Base-by-base conservation (phyloP, 2,888 invertebrate species). In the Tetrapedia diversipes region DNA sequence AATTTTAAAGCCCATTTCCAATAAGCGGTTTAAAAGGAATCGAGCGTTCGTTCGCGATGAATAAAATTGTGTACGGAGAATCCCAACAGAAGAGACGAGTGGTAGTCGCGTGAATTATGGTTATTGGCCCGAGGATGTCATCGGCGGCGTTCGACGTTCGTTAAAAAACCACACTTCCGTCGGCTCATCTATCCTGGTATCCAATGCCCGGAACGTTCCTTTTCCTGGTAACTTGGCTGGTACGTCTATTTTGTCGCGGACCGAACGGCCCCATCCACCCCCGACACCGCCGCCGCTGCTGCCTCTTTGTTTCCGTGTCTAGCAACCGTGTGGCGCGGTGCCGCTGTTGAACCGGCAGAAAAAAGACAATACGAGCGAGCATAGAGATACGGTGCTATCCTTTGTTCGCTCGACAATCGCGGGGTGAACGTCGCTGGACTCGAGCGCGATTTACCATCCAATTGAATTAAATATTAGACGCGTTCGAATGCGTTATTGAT, bases 141-240 rank as follows among this genome's bases (percentile, higher is more conserved):
- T 66, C 70, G 74, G 57, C 61, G 65, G 65, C 59, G 69, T 63
- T 75, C 65, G 61, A 54, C 29, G 66, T 72, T 74, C 71, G 67
- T 80, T 71, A 73, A 70, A 77, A 80, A 72, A 75, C 66, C 69
- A 53, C 64, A 66, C 75, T 77, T 80, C 77, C 63, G 67, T 60
- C 78, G 68, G 64, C 67, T 70, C 71, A 65, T 80, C 73, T 59
- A 78, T 79, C 77, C 77, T 77, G 69, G 63, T 73, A 75, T 76
- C 73, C 70, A 66, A 47, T 54, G 61, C 63, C 16, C n/a, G 37
- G 47, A 57, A 47, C 60, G 32, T 56, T 65, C 27, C 29, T 63
- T 57, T 11, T n/a, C 32, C 59, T 61, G 47, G n/a, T 54, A 51
- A 34, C 56, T 61, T 19, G 14, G 27, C 32, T 34, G n/a, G 0